These are phyloP conservation scores for Pogonus chalceus DNA, from an alignment of 1,140 invertebrate species.

Conservation along the genomic window DNA sequence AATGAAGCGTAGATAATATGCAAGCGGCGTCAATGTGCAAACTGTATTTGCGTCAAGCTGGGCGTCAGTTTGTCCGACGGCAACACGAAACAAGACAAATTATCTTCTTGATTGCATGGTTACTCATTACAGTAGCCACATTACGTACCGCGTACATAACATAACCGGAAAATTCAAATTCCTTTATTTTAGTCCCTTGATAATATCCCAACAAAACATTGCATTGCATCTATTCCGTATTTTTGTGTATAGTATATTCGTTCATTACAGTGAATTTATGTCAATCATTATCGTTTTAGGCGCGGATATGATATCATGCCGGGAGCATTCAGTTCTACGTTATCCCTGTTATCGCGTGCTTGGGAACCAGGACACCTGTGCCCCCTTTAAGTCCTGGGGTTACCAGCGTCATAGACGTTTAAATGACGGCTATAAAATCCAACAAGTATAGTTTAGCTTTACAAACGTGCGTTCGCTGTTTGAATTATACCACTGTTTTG, in stretches of 20 bases:
- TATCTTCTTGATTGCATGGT: constrained; percentile 15
- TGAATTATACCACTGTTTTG: no score
- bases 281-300: constrained; percentile 35
- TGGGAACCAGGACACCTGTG: constrained; percentile 32
- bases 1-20: no score
- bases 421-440: constrained; percentile 14
- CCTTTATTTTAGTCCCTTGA: no score
- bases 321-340: constrained; percentile 23
- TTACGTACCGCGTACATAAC: constrained; percentile 8
- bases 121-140: constrained; percentile 9
- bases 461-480: neutral
- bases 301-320: constrained; percentile 33
- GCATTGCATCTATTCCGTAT: neutral
- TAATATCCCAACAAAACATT: no score
- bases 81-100: constrained; percentile 13
- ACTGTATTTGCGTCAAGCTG: no score
- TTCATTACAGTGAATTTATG: constrained; percentile 37
- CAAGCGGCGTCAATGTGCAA: neutral
- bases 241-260: constrained; percentile 14
- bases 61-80: no score
- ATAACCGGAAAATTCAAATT: constrained; percentile 14
- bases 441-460: constrained; percentile 17
- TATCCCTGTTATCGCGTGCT: constrained; percentile 36
- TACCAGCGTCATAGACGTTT: neutral
- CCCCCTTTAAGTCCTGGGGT: constrained; percentile 11